Evolutionary conservation across 2,113 vertebrate species (phyloP), one percentile per base, ranked within the genome.

Genomic region (Micronisus gabar): DNA sequence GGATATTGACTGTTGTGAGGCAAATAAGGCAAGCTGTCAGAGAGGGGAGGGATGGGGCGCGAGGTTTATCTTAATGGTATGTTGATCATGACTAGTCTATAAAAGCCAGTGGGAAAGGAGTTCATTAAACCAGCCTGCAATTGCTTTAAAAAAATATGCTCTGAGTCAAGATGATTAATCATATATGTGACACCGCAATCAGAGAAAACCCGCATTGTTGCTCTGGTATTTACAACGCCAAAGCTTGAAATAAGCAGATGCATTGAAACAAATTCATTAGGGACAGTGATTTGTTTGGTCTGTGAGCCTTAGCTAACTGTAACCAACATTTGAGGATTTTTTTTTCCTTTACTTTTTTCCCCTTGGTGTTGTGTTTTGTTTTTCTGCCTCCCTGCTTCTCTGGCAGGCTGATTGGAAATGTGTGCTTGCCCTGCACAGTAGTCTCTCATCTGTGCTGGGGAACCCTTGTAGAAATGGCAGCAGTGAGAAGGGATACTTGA

Each of bases 1-100:
- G 82, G 86, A 93, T 97, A 96, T 97, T 97, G 93, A 95, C 96
- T 97, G 94, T 95, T 96, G 50, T 91, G 95, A 97, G 88, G 95
- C 95, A 96, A 94, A 97, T 97, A 92, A 92, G 94, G 65, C 73
- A 90, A 96, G 85, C 70, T 90, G 71, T 86, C 84, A 70, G 93
- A 66, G 93, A 66, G 74, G 93, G 86, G 73, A 62, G 43, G 91
- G 56, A 85, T 93, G 76, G 67, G 82, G 80, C 34, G 13, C 4
- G 5, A 93, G 65, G 74, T 95, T 94, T 96, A 74, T 72, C 84
- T 81, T 94, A 92, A 73, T 91, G 91, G 67, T 93, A 88, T 84
- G 82, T 82, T 95, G 88, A 94, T 93, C 67, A 76, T 95, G 86
- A 72, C 38, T 76, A 94, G 92, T 96, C 94, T 97, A 84, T 97